A percentile compares a stretch with the other conserved stretches of the same genome.
Conservation (phyloP, 2,888 invertebrate genomes). For the Lydus trimaculatus region DNA sequence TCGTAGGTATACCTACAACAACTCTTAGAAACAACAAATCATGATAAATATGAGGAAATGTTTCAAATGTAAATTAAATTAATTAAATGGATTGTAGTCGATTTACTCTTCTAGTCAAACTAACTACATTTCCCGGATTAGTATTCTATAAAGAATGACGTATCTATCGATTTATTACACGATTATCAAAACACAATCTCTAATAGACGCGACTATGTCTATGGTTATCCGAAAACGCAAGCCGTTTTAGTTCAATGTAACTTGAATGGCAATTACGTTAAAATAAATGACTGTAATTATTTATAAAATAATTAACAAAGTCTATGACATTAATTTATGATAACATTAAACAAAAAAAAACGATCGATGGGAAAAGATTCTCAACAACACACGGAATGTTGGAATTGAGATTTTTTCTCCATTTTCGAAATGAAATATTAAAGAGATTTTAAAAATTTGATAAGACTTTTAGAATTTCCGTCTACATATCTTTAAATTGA, state of each 20-base stretch:
- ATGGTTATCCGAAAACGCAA: neutral
- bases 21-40: constrained; percentile 5
- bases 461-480: neutral
- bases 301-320: constrained; percentile 11
- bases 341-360: constrained; percentile 8
- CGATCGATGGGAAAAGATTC: neutral
- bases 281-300: constrained; percentile 7
- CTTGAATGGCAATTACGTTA: constrained; percentile 5
- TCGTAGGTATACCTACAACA: too few species aligned
- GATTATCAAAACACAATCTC: neutral
- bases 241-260: neutral
- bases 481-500: neutral
- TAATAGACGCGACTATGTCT: neutral
- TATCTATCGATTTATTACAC: neutral
- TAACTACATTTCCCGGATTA: neutral
- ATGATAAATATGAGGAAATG: constrained; percentile 18
- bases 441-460: constrained; percentile 6
- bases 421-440: neutral
- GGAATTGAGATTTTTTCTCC: neutral
- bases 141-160: neutral
- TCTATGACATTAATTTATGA: constrained; percentile 4
- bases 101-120: neutral
- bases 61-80: constrained; percentile 33
- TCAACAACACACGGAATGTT: neutral
- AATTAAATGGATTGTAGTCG: constrained; percentile 26